Base-by-base conservation (phyloP, 2,888 invertebrate species). In the Autographa pulchrina region DNA sequence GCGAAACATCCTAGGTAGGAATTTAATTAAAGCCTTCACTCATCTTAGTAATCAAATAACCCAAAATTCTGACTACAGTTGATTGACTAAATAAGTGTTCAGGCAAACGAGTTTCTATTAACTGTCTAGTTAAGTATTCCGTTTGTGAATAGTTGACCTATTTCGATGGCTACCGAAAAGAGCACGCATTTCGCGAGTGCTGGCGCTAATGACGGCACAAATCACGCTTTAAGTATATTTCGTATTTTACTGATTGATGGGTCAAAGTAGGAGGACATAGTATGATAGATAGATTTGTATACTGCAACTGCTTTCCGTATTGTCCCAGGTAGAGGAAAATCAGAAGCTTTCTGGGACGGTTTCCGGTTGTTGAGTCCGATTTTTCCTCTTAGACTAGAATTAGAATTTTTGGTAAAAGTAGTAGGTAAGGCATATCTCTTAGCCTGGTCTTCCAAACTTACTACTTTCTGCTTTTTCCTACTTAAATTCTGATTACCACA, bases 91-190 rank as follows among this genome's bases (percentile, higher is more conserved):
- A 62, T 65, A 62, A 59, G 18, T 56, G 54, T 25, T 38, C 43
- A 52, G 52, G 14, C 56, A 58, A 77, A 72, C 61, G 62, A 72
- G 59, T 78, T 63, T 62, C 60, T 52, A 74, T 62, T 35, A 58
- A 14, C 32, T 48, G 16, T 38, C 38, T 61, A 14, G 52, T 76
- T 75, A 70, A 31, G 61, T 25, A 77, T 77, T 74, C 76, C 31
- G 80, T 77, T 52, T 66, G 76, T 78, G 79, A 64, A 63, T 78
- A 3, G 8, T 41, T 59, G 25, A 20, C 56, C 25, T 25, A 25
- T 25, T 56, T 25, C 14, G 14, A 25, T 56, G 20, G n/a, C n/a
- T 48, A n/a, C 16, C n/a, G 7, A 48, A n/a, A 48, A 48, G 25
- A 14, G 14, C 25, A 56, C 20, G 9, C 56, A 56, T 56, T 56